Evolutionary conservation across 2,888 invertebrate genomes (phyloP).

Genomic region (Plebejus anna): DNA sequence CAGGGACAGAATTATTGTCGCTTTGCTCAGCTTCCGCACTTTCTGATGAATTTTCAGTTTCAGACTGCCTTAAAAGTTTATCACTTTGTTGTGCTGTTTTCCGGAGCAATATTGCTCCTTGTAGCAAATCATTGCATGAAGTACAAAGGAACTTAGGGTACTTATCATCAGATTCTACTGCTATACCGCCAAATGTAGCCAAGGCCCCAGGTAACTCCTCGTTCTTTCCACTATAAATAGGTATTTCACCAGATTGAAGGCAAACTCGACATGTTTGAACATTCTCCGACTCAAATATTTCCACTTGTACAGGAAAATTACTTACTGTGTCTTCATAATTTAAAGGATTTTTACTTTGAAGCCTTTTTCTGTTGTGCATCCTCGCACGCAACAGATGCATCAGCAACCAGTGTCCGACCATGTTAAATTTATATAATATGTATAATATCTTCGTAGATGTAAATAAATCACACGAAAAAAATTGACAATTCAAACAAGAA

Average conservation of each 20-base stretch:
- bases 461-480: too few species aligned
- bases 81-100: conserved; percentile 64
- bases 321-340: too few species aligned
- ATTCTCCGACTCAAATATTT: conserved; percentile 33
- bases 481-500: too few species aligned
- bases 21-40: conserved; percentile 30
- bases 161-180: conserved; percentile 50
- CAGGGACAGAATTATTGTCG: conserved; percentile 36
- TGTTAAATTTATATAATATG: conserved; percentile 33
- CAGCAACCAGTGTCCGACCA: conserved; percentile 52
- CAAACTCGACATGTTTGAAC: conserved; percentile 57
- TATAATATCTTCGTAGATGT: not conserved
- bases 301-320: conserved; percentile 32
- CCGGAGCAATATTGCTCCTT: conserved; percentile 60
- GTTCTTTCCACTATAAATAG: conserved; percentile 50
- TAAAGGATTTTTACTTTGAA: not conserved
- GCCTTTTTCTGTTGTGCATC: conserved; percentile 38
- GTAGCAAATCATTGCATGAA: conserved; percentile 54
- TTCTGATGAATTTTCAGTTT: conserved; percentile 36
- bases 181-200: conserved; percentile 52
- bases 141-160: conserved; percentile 62
- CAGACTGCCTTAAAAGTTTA: conserved; percentile 45
- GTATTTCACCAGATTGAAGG: conserved; percentile 58
- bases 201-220: conserved; percentile 52
- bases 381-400: conserved; percentile 56